Base-by-base conservation (phyloP, 2,888 invertebrate species). In the Dicycla oo region DNA sequence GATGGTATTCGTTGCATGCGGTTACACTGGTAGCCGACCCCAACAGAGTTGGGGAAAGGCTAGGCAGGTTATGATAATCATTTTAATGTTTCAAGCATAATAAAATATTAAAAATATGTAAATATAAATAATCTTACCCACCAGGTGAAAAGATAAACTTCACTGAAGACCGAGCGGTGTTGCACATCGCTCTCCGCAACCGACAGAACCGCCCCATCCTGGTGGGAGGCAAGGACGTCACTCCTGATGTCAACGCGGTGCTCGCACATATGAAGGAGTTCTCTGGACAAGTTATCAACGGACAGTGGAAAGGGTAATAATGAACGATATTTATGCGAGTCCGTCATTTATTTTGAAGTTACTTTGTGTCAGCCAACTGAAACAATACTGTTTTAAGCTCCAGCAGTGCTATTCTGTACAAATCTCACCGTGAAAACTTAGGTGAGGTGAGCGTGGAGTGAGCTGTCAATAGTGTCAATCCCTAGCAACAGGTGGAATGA, bases 211-310 rank as follows among this genome's bases (percentile, higher is more conserved):
- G 93, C 13, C 97, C 98, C 0, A 98, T 99, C 85, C 79, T 97
- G 26, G 98, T 99, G 4, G 88, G 88, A 23, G 94, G 92, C 5
- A 92, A 92, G 71, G 98, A 99, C 96, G 98, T 99, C 0, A 99
- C 98, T 96, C 98, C 98, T 0, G 98, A 98, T 85, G 99, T 99
- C 0, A 98, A 98, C 85, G 97, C 97, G 5, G 99, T 99, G 4
- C 95, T 99, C 45, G 96, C 97, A 0, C 99, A 99, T 90, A 99
- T 99, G 99, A 98, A 99, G 92, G 97, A 98, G 90, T 99, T 99
- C 93, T 97, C 98, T 0, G 97, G 97, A 63, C 97, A 98, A 89
- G 97, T 99, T 57, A 94, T 97, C 60, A 96, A 96, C 58, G 97
- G 97, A 0, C 94, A 97, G 73, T 97, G 97, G 97, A 97, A 97